Conservation (phyloP, 2,888 invertebrate species). For the Agrotis clavis region DNA sequence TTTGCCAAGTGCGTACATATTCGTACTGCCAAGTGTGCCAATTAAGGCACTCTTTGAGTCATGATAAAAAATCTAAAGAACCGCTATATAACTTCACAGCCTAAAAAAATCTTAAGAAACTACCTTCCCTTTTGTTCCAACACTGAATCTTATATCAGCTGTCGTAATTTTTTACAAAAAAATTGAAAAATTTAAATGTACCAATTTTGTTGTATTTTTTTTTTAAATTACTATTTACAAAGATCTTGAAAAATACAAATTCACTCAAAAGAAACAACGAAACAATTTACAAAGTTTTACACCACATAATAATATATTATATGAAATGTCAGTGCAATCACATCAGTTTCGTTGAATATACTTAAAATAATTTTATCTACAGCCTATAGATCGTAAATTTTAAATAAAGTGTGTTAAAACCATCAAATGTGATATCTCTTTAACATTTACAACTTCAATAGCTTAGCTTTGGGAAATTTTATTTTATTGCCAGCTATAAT, state of each 20-base stretch:
- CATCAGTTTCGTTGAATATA: slow-evolving; percentile 40
- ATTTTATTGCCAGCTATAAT: neutral
- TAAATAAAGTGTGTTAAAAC: neutral
- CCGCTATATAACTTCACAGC: slow-evolving; percentile 48
- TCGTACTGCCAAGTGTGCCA: neutral
- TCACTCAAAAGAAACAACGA: slow-evolving; percentile 1
- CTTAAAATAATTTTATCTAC: slow-evolving; percentile 28
- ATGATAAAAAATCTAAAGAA: slow-evolving; percentile 22
- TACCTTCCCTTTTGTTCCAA: slow-evolving; percentile 2
- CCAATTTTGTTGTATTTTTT: slow-evolving; percentile 18
- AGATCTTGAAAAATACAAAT: slow-evolving; percentile 13
- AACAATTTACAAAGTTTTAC: slow-evolving; percentile 9
- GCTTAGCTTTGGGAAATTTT: neutral
- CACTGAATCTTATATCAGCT: slow-evolving; percentile 26
- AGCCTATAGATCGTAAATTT: neutral
- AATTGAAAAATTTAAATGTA: neutral
- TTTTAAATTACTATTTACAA: slow-evolving; percentile 48
- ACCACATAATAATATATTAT: slow-evolving; percentile 1
- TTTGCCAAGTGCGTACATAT: neutral
- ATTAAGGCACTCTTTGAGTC: slow-evolving; percentile 38
- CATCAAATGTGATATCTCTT: neutral
- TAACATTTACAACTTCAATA: neutral
- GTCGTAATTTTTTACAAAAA: neutral
- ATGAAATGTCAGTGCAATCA: slow-evolving; percentile 39
- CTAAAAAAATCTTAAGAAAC: slow-evolving; percentile 30